Percentiles rank a stretch among this genome's conserved stretches.
These are phyloP conservation scores for Sula dactylatra DNA, from an alignment of 2,113 vertebrate species.

Conservation along the genomic window DNA sequence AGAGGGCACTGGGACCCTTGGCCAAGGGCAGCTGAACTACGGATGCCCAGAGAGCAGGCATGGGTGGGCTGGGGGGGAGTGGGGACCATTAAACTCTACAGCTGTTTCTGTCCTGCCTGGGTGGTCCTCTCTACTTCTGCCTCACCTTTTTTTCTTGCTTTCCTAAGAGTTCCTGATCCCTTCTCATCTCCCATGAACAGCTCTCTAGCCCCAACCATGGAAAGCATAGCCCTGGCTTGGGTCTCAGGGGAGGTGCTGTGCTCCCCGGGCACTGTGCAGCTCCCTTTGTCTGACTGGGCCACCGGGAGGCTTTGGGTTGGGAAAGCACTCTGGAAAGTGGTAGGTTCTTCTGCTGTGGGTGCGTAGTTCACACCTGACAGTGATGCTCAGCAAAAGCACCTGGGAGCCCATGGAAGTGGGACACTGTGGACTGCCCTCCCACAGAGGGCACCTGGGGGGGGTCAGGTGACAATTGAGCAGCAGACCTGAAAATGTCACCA, in stretches of 20 bases:
- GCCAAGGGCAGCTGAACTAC: background rate
- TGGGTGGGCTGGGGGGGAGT: background rate
- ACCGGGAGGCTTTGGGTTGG: background rate
- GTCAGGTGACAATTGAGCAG: background rate
- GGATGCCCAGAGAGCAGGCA: background rate
- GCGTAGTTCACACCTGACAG: background rate
- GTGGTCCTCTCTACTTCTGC: background rate
- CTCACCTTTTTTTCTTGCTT: background rate
- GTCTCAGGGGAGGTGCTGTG: background rate
- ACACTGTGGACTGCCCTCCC: background rate
- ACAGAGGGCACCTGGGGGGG: background rate
- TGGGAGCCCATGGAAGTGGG: background rate
- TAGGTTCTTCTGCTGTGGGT: background rate
- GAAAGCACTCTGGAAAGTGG: background rate
- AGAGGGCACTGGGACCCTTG: background rate
- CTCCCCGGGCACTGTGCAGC: background rate
- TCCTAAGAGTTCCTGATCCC: background rate
- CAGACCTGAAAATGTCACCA: background rate
- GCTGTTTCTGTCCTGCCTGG: background rate
- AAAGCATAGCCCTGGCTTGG: background rate
- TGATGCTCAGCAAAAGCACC: background rate
- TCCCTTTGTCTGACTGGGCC: background rate
- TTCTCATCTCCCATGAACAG: background rate
- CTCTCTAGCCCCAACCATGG: background rate
- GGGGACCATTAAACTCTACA: background rate